A percentile compares a stretch with the other conserved stretches of the same genome.
These are phyloP conservation scores for Pantherophis alleghaniensis DNA, from an alignment of 2,797 vertebrate species.

Conservation along the genomic window DNA sequence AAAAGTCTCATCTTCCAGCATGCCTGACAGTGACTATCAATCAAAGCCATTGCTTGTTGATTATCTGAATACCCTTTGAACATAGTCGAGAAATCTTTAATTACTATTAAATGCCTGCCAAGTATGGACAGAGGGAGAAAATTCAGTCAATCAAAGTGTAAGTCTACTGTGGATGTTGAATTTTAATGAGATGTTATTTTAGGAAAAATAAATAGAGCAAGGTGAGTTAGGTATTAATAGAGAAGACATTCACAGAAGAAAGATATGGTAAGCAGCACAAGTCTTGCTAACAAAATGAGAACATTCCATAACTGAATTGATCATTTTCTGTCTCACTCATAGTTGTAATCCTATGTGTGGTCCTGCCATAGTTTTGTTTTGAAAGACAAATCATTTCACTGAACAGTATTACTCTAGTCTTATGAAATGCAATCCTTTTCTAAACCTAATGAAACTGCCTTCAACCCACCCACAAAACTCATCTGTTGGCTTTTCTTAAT, in stretches of 20 bases:
- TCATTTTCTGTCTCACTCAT: background rate
- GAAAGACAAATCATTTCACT: background rate
- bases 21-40: conserved; percentile 65
- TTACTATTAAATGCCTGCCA: conserved; percentile 69
- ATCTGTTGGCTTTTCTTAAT: background rate
- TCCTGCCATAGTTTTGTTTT: background rate
- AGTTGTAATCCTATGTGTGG: background rate
- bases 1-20: conserved; percentile 55
- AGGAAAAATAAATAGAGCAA: conserved; percentile 53
- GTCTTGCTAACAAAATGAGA: conserved; percentile 13
- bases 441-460: background rate
- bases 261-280: background rate
- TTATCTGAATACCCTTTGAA: conserved; percentile 60
- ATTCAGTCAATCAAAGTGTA: conserved; percentile 56
- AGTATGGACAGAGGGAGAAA: conserved; percentile 36
- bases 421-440: background rate
- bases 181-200: conserved; percentile 54
- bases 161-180: conserved; percentile 50
- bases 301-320: background rate
- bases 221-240: conserved; percentile 30
- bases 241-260: background rate
- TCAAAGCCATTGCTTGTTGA: conserved; percentile 67
- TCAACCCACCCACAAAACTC: background rate
- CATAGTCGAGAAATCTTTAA: conserved; percentile 67
- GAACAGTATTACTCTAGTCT: background rate